Evolutionary conservation across 2,797 vertebrate species (phyloP).

Genomic region (Furcifer pardalis): DNA sequence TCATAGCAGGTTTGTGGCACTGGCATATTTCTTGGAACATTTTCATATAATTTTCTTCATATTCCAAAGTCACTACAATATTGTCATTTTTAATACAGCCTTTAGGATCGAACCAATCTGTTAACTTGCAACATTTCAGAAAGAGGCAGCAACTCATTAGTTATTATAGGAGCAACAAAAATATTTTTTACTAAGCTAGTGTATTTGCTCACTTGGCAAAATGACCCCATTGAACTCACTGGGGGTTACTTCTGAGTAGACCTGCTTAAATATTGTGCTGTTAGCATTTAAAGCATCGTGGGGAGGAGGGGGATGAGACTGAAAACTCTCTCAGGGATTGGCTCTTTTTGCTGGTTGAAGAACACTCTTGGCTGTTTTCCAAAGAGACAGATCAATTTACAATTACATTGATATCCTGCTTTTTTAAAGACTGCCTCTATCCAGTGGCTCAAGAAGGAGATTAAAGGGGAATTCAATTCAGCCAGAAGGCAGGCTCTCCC

Average conservation of each 20-base stretch:
- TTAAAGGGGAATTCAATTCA: conserved; percentile 85
- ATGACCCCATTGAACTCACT: not conserved
- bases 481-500: conserved; percentile 73
- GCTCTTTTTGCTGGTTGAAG: conserved; percentile 48
- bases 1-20: conserved; percentile 10
- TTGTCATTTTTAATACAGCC: conserved; percentile 24
- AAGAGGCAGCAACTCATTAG: not conserved
- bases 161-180: conserved; percentile 14
- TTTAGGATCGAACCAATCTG: conserved; percentile 10
- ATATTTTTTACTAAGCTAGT: too few relatives aligned
- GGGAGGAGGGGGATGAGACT: not conserved
- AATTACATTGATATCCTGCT: conserved; percentile 76
- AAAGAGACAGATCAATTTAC: conserved; percentile 71
- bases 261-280: not conserved
- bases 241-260: not conserved
- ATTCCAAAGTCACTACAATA: not conserved
- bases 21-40: conserved; percentile 31
- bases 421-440: conserved; percentile 83
- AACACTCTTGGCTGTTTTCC: conserved; percentile 46
- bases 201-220: not conserved
- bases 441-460: conserved; percentile 80
- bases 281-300: not conserved
- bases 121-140: conserved; percentile 27
- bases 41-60: conserved; percentile 2
- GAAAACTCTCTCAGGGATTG: conserved; percentile 28